Evolutionary conservation across 2,888 invertebrate genomes (phyloP).

Genomic region (Drosophila macrospina): DNA sequence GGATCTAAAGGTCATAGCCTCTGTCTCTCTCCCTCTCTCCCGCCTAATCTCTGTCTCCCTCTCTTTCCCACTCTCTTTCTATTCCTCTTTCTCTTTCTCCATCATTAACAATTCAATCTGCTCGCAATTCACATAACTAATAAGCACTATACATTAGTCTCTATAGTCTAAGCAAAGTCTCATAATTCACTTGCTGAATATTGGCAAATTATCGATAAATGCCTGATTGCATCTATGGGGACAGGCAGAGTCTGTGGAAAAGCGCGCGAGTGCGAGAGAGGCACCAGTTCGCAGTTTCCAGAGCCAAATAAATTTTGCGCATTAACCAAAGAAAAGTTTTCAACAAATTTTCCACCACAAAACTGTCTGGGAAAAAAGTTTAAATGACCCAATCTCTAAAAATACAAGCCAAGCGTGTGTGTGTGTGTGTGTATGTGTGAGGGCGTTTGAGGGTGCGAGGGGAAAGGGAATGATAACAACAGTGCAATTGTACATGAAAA

Average conservation of each 20-base stretch:
- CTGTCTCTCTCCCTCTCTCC: background rate
- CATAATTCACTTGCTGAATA: conserved; percentile 9
- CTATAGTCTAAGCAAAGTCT: background rate
- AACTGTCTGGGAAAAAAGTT: conserved; percentile 39
- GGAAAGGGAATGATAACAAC: conserved; percentile 15
- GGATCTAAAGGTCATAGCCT: too few relatives aligned
- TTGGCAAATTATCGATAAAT: conserved; percentile 26
- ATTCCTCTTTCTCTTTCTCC: too few relatives aligned
- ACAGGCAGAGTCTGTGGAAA: background rate
- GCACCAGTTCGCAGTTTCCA: too few relatives aligned
- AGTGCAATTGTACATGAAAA: conserved; percentile 46
- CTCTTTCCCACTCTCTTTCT: too few relatives aligned
- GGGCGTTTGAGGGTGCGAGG: background rate
- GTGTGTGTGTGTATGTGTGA: conserved; percentile 1
- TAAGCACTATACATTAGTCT: background rate
- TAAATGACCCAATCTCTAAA: conserved; percentile 55
- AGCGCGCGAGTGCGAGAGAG: too few relatives aligned
- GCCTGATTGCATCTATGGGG: background rate
- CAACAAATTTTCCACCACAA: conserved; percentile 46
- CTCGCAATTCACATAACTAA: background rate
- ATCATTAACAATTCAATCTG: background rate
- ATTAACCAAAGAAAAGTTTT: conserved; percentile 38
- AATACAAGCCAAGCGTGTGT: conserved; percentile 37
- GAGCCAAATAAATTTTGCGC: conserved; percentile 19
- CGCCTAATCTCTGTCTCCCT: too few relatives aligned